Evolutionary conservation across 1,140 invertebrate genomes (phyloP), one percentile per base, ranked within the genome.

Genomic region (Zeugodacus cucurbitae): DNA sequence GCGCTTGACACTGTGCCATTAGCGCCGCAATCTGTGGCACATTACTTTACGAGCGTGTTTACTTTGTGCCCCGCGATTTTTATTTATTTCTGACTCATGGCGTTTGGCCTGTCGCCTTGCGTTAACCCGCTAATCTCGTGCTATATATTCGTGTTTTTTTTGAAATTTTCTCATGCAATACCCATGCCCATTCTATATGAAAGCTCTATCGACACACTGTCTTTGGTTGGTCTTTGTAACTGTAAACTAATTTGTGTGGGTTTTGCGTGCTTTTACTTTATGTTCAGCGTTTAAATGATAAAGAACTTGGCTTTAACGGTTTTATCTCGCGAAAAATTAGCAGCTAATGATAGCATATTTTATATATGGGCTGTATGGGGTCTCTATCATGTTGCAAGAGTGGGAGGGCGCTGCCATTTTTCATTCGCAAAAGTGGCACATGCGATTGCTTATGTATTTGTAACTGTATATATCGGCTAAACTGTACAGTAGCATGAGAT

Each of bases 61-160:
- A 14, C 17, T 67, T 67, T 34, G 26, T 67, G 32, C 20, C 22
- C 7, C 3, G 11, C 14, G 34, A 26, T n/a, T 41, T 82, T 82
- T 82, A 26, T 82, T 82, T 82, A 82, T 82, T 54, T 82, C 22
- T 82, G 41, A 82, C 74, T 82, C 74, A 82, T 82, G 74, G 74
- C 74, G 41, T 41, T 82, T 82, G 74, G n/a, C 74, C 74, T 82
- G 74, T 82, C 74, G 74, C n/a, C 29, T 82, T 48, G 74, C 74
- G 2, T 82, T 82, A 82, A 82, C 74, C 41, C 41, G 74, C 74
- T 82, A 82, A 82, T 82, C 74, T 82, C 41, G 37, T 82, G 74
- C 74, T 82, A 82, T 41, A 82, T 29, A 48, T 82, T 54, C 41
- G 41, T 48, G n/a, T 48, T 22, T 82, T 82, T 82, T 41, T 41